Evolutionary conservation across 2,797 vertebrate species (phyloP).

Genomic region (Arctocebus calabarensis): DNA sequence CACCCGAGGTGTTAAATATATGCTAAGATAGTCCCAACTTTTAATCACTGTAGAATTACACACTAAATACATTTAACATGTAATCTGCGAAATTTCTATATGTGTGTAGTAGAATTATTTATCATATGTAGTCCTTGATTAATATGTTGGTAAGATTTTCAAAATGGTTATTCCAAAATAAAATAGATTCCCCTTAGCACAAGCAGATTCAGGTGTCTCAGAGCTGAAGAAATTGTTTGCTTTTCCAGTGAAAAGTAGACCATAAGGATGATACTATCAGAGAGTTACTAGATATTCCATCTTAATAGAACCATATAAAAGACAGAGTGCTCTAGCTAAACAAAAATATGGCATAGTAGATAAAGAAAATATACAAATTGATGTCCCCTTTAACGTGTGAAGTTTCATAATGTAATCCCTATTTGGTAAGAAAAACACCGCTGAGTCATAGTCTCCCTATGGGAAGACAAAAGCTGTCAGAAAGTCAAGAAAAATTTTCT

Average conservation of each 20-base stretch:
- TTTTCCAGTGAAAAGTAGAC: not conserved
- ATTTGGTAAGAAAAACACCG: not conserved
- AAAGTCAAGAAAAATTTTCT: not conserved
- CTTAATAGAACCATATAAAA: not conserved
- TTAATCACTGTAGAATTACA: not conserved
- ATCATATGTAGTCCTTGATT: not conserved
- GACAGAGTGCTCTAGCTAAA: not conserved
- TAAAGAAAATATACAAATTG: not conserved
- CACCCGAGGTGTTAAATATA: conserved; percentile 8
- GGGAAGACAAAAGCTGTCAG: not conserved
- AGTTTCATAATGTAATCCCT: not conserved
- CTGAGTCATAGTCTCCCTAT: not conserved
- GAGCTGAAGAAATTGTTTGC: not conserved
- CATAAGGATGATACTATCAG: not conserved
- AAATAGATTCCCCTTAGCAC: not conserved
- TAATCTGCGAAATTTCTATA: not conserved
- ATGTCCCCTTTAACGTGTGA: not conserved
- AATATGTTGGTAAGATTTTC: not conserved
- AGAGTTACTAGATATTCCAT: not conserved
- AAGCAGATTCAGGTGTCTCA: not conserved
- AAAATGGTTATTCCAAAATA: not conserved
- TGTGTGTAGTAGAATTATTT: not conserved
- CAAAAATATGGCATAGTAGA: not conserved
- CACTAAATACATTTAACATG: not conserved
- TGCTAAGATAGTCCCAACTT: not conserved